These are phyloP conservation scores for Heterodera schachtii DNA, from an alignment of 1,140 invertebrate species.

Conservation along the genomic window DNA sequence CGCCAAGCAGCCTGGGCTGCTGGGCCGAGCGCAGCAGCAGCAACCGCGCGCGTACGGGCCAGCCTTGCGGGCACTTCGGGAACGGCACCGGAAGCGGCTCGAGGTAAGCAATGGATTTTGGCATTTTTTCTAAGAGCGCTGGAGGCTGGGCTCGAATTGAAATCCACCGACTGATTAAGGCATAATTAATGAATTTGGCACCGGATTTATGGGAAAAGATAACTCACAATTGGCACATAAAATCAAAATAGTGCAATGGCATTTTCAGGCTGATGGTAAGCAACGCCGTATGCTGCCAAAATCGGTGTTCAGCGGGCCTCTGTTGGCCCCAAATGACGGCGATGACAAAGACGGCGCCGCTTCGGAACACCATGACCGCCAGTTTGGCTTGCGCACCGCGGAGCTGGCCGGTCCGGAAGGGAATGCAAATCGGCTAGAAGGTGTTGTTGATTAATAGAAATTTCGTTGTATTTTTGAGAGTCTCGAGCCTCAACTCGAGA, in stretches of 20 bases:
- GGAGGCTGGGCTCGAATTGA: too few relatives aligned
- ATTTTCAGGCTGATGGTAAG: background rate
- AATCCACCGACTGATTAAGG: too few relatives aligned
- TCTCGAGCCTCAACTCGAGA: too few relatives aligned
- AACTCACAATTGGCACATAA: too few relatives aligned
- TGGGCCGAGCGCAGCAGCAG: background rate
- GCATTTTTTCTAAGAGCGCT: too few relatives aligned
- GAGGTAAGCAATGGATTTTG: too few relatives aligned
- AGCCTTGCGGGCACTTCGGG: slow-evolving; percentile 3
- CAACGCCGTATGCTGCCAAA: background rate
- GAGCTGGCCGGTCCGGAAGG: slow-evolving; percentile 4
- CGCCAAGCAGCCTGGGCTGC: background rate
- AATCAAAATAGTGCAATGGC: background rate
- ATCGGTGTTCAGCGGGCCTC: slow-evolving; percentile 13
- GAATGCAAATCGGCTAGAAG: slow-evolving; percentile 29
- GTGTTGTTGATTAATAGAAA: slow-evolving; percentile 10
- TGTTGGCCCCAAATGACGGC: background rate
- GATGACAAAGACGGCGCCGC: background rate
- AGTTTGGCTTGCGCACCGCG: slow-evolving; percentile 24
- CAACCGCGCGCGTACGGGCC: slow-evolving; percentile 22
- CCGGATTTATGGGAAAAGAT: too few relatives aligned
- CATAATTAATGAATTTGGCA: too few relatives aligned
- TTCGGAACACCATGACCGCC: too few relatives aligned
- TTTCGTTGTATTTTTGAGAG: slow-evolving; percentile 15
- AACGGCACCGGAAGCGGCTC: slow-evolving; percentile 10